These are phyloP conservation scores for Notoglanidium macrostoma DNA, from an alignment of 2,797 vertebrate genomes.

Conservation along the genomic window DNA sequence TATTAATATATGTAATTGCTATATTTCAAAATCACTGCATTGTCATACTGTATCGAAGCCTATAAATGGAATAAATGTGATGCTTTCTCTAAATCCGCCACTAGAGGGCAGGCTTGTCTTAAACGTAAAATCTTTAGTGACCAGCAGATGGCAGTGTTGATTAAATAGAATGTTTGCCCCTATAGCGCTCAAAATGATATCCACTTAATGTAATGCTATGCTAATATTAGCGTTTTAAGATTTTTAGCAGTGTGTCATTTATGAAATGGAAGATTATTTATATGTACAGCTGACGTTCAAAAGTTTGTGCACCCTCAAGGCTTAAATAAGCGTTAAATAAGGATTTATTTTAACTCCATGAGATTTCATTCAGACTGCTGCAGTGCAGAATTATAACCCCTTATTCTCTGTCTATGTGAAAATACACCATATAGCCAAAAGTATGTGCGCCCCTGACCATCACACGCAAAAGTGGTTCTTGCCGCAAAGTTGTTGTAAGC, in stretches of 20 bases:
- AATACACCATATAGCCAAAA: background rate
- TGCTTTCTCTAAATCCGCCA: background rate
- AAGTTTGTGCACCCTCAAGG: background rate
- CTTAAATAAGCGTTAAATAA: background rate
- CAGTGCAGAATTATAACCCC: background rate
- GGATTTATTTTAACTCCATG: background rate
- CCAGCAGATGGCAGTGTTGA: constrained; percentile 29
- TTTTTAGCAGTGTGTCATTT: background rate
- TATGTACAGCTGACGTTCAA: background rate
- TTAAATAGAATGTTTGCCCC: background rate
- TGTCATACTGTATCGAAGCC: background rate
- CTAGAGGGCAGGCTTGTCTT: background rate
- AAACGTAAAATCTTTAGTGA: background rate
- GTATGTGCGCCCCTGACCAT: background rate
- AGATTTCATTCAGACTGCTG: background rate
- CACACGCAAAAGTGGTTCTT: background rate
- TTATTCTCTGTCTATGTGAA: background rate
- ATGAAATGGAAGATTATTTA: background rate
- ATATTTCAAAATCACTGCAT: background rate
- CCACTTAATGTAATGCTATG: background rate
- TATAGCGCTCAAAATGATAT: background rate
- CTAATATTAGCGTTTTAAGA: background rate
- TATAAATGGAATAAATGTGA: too few species aligned
- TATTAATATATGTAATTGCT: background rate
- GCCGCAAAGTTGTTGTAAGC: background rate